A percentile compares a stretch with the other conserved stretches of the same genome.
phyloP scores from a whole-genome alignment of 1,140 invertebrate genomes.

The Trachymyrmex cornetzi region DNA sequence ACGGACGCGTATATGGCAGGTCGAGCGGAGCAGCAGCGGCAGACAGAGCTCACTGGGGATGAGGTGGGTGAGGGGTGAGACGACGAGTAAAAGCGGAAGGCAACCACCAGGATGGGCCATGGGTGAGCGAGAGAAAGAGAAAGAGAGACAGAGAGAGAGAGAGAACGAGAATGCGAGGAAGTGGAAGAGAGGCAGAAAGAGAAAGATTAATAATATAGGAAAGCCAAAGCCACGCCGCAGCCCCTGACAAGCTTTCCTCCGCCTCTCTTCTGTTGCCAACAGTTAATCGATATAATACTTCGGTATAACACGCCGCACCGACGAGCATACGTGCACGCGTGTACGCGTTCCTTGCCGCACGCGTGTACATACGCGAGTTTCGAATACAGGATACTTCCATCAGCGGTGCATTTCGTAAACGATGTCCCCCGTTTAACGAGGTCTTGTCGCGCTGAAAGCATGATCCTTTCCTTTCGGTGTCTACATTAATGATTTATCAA shows the following conservation, averaged over 20 bases:
- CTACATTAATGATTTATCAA: neutral
- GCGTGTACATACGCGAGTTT: constrained; percentile 40
- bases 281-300: constrained; percentile 87
- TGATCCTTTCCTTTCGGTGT: neutral
- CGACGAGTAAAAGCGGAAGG: constrained; percentile 53
- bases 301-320: constrained; percentile 80
- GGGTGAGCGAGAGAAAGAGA: constrained; percentile 58
- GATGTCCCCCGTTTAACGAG: constrained; percentile 29
- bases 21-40: constrained; percentile 62
- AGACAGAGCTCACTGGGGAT: constrained; percentile 39
- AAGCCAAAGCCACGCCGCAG: constrained; percentile 83
- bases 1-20: constrained; percentile 76
- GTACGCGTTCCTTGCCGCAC: constrained; percentile 47
- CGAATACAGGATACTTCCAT: constrained; percentile 33
- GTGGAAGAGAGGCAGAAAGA: constrained; percentile 68
- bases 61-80: constrained; percentile 32
- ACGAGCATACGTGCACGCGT: constrained; percentile 62
- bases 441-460: neutral
- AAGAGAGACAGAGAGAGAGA: constrained; percentile 46
- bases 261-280: constrained; percentile 85
- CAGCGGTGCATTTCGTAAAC: constrained; percentile 10
- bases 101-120: constrained; percentile 38
- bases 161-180: constrained; percentile 51
- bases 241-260: constrained; percentile 79
- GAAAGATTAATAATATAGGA: constrained; percentile 86